Conservation (phyloP, 2,888 invertebrate species). For the Tiliacea citrago region DNA sequence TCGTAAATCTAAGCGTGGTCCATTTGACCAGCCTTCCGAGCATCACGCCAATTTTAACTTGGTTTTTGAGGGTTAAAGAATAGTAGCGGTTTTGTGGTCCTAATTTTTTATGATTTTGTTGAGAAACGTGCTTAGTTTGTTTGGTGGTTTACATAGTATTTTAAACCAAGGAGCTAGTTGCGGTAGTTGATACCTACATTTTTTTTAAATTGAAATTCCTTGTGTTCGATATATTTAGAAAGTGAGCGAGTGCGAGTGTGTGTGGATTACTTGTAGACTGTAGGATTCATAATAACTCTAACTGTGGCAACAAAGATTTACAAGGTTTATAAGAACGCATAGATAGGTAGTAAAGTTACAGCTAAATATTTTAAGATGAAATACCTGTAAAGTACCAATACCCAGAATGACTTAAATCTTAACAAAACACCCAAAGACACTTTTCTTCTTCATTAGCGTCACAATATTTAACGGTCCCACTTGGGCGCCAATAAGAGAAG, state of each 20-base stretch:
- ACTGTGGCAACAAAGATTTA: neutral
- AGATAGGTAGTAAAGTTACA: neutral
- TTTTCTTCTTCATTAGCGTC: constrained; percentile 39
- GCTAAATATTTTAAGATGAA: neutral
- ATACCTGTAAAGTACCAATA: too few relatives aligned
- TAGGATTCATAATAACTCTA: neutral
- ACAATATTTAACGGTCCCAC: constrained; percentile 55
- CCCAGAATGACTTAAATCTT: neutral
- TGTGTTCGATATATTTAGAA: neutral
- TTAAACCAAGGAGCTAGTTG: neutral
- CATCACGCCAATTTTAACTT: constrained; percentile 59
- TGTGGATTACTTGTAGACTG: neutral
- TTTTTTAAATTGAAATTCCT: rapidly evolving
- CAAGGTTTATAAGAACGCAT: neutral
- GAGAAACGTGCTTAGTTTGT: neutral
- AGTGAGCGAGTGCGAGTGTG: too few relatives aligned
- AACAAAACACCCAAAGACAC: constrained; percentile 55
- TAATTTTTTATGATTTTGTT: constrained; percentile 22
- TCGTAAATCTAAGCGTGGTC: constrained; percentile 73
- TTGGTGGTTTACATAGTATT: neutral
- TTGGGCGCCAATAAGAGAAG: constrained; percentile 63
- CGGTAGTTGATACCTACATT: too few relatives aligned
- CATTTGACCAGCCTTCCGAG: constrained; percentile 67
- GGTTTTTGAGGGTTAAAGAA: constrained; percentile 59
- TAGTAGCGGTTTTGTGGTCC: constrained; percentile 5